These are phyloP conservation scores for Drosophila buzzatii DNA, from an alignment of 2,888 invertebrate genomes.

Conservation along the genomic window DNA sequence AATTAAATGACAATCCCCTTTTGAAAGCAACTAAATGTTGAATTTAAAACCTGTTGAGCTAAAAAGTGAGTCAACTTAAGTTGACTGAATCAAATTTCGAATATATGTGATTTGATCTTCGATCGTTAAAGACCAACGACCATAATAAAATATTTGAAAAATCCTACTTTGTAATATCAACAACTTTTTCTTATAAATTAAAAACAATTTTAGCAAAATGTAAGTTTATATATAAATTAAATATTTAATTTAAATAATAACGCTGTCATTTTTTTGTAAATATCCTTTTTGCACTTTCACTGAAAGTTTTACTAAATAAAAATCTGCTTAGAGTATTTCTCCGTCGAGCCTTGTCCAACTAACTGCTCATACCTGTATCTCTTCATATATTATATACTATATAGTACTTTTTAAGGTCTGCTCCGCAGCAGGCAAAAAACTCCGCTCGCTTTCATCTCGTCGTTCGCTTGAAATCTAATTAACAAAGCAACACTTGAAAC, in stretches of 20 bases:
- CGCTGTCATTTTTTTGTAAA: too few relatives aligned
- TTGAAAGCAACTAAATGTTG: not conserved
- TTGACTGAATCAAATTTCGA: too few relatives aligned
- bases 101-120: too few relatives aligned
- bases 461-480: slow-evolving; percentile 27
- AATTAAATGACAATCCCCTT: not conserved
- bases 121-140: too few relatives aligned
- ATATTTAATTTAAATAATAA: too few relatives aligned
- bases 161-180: not conserved
- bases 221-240: too few relatives aligned
- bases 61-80: too few relatives aligned
- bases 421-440: slow-evolving; percentile 1
- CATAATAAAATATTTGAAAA: not conserved
- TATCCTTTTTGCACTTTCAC: too few relatives aligned
- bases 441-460: not conserved
- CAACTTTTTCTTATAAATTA: too few relatives aligned
- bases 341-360: not conserved
- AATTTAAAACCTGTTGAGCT: not conserved
- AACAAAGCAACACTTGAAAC: slow-evolving; percentile 4
- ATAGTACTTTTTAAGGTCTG: not conserved
- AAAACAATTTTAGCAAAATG: too few relatives aligned
- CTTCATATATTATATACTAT: not conserved
- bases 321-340: not conserved
- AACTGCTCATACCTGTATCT: not conserved
- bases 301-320: too few relatives aligned